Conservation (phyloP, 2,113 vertebrate species). For the Gallinago paraguaiae region DNA sequence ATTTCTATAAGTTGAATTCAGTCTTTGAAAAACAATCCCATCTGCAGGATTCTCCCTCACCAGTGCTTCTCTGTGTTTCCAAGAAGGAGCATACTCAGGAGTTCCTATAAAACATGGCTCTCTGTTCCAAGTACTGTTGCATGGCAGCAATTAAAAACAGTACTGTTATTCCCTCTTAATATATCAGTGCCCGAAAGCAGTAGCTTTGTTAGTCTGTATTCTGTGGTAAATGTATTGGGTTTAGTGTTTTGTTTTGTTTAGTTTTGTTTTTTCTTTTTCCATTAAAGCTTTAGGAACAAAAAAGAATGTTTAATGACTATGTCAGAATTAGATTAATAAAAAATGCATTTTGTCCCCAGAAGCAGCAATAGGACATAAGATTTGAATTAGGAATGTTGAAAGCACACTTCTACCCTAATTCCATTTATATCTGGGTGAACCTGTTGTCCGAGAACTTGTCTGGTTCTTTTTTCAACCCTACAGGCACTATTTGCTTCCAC, state of each 20-base stretch:
- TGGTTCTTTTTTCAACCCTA: not conserved
- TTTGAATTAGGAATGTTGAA: not conserved
- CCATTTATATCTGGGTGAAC: not conserved
- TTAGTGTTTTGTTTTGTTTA: not conserved
- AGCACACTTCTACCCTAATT: not conserved
- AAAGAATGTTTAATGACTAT: not conserved
- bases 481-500: not conserved
- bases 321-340: not conserved
- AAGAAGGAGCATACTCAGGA: not conserved
- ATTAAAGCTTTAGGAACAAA: not conserved
- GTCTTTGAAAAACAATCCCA: not conserved
- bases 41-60: not conserved
- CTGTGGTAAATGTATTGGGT: not conserved
- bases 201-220: not conserved
- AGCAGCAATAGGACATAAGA: not conserved
- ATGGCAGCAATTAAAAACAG: constrained; percentile 2
- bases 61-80: not conserved
- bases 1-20: not conserved
- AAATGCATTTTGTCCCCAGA: not conserved
- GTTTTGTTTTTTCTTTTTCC: not conserved
- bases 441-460: not conserved
- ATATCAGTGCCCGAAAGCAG: not conserved
- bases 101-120: not conserved
- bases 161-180: not conserved
- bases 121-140: not conserved